A percentile compares a stretch with the other conserved stretches of the same genome.
Conservation (phyloP, 2,113 vertebrate species). For the Isurus oxyrinchus region DNA sequence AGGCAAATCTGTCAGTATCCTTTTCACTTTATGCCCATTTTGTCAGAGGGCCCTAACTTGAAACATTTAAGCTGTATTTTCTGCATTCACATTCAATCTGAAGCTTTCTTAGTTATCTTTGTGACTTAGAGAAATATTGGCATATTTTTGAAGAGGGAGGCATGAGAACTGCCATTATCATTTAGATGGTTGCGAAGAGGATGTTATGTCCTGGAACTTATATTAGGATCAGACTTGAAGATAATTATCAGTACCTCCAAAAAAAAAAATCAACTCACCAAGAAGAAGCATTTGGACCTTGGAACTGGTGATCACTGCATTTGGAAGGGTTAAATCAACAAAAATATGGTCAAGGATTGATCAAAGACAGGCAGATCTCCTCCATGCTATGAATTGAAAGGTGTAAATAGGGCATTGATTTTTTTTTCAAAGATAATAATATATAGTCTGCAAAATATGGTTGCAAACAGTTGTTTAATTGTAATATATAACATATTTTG, state of each 20-base stretch:
- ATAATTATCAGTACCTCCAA: not conserved
- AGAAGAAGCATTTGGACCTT: not conserved
- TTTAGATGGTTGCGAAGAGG: not conserved
- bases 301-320: not conserved
- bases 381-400: not conserved
- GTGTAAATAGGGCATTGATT: not conserved
- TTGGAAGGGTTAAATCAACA: not conserved
- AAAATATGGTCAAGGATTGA: not conserved
- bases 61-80: slow-evolving; percentile 49
- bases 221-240: not conserved
- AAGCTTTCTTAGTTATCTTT: not conserved
- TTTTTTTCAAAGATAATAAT: not conserved
- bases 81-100: slow-evolving; percentile 41
- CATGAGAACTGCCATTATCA: not conserved
- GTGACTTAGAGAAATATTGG: not conserved
- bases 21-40: slow-evolving; percentile 46
- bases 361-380: not conserved
- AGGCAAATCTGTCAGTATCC: slow-evolving; percentile 74
- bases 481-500: not conserved
- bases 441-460: no score
- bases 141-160: not conserved
- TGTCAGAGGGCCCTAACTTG: slow-evolving; percentile 40
- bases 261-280: not conserved
- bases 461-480: not conserved
- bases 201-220: not conserved